A percentile compares a stretch with the other conserved stretches of the same genome.
Conservation (phyloP, 1,140 invertebrate genomes). For the Artemia franciscana region DNA sequence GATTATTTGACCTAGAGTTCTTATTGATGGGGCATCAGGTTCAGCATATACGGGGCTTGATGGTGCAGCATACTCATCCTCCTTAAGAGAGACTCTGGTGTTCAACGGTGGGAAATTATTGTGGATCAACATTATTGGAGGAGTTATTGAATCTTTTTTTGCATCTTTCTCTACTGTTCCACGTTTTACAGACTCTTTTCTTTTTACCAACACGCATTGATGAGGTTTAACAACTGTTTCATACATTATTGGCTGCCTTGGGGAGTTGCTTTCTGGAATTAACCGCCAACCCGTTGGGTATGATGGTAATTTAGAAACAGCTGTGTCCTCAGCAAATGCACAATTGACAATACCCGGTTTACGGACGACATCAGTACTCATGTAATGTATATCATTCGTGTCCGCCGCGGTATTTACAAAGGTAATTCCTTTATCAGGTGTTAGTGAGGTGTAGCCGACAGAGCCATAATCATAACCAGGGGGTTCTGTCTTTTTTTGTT, state of each 20-base stretch:
- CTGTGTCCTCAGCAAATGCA: neutral
- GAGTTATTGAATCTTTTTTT: neutral
- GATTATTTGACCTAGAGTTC: neutral
- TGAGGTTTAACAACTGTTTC: neutral
- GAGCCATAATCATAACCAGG: neutral
- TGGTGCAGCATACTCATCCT: neutral
- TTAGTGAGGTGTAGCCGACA: neutral
- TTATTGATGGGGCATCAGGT: neutral
- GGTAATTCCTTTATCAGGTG: neutral
- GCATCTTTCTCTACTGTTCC: neutral
- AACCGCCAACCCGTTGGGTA: neutral
- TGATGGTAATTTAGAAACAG: neutral
- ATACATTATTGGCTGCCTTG: neutral
- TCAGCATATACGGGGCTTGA: neutral
- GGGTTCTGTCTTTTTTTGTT: neutral
- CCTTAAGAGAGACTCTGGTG: neutral
- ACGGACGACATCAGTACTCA: neutral
- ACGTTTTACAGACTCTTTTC: neutral
- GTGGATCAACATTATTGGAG: neutral
- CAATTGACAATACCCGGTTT: neutral
- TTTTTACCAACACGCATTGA: neutral
- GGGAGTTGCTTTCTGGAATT: neutral
- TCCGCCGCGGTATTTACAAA: neutral
- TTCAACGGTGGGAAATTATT: neutral
- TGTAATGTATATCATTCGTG: neutral